A percentile compares a stretch with the other conserved stretches of the same genome.
These are phyloP conservation scores for Cricetomys ansorgei DNA, from an alignment of 2,113 vertebrate genomes.

Conservation along the genomic window DNA sequence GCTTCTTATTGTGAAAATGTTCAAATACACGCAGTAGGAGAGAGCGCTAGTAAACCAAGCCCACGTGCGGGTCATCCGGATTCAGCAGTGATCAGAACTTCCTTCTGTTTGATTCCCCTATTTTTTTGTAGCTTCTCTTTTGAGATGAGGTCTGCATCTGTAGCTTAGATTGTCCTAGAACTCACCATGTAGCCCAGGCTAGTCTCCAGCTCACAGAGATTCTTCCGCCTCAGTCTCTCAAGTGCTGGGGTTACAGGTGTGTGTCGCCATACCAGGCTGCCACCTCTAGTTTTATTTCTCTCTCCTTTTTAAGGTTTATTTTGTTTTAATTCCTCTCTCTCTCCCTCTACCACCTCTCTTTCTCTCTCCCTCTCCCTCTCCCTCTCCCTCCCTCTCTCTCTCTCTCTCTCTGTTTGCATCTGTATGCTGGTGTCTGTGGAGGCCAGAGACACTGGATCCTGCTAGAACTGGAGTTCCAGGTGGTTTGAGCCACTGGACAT, in stretches of 20 bases:
- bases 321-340: not conserved
- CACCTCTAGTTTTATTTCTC: not conserved
- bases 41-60: not conserved
- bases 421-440: not conserved
- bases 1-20: not conserved
- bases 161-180: too few species aligned
- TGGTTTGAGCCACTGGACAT: not conserved
- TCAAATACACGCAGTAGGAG: not conserved
- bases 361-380: not conserved
- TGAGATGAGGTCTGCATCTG: not conserved
- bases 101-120: not conserved
- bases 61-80: not conserved
- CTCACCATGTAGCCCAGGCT: not conserved
- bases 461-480: not conserved
- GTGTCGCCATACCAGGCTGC: not conserved
- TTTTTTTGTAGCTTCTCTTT: not conserved
- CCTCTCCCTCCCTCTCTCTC: too few species aligned
- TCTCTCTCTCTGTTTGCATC: too few species aligned
- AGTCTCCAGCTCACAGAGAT: not conserved
- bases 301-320: not conserved
- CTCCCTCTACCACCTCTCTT: too few species aligned
- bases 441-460: not conserved
- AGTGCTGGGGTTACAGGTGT: too few species aligned
- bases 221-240: not conserved
- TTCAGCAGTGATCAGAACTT: not conserved